phyloP scores from a whole-genome alignment of 2,888 invertebrate species.

The Epicampocera succincta region DNA sequence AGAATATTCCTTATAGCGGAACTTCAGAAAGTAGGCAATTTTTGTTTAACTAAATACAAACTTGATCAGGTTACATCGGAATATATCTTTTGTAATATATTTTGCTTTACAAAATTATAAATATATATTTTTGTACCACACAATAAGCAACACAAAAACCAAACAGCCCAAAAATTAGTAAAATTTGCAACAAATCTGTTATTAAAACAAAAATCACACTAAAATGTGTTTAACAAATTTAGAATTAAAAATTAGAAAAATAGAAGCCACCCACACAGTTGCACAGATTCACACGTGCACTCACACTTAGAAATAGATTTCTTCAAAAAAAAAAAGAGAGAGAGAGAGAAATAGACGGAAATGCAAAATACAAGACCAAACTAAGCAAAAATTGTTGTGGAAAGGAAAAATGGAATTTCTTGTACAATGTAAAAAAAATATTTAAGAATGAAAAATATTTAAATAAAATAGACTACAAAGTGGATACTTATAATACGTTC shows the following conservation, averaged over 20 bases:
- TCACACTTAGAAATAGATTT: background rate
- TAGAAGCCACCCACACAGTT: slow-evolving; percentile 20
- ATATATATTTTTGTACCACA: too few species aligned
- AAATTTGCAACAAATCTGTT: slow-evolving; percentile 18
- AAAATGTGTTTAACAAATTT: slow-evolving; percentile 63
- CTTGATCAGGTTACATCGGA: too few species aligned
- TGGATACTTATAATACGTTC: slow-evolving; percentile 3
- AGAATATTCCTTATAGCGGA: too few species aligned
- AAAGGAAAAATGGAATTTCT: slow-evolving; percentile 1
- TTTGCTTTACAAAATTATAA: too few species aligned
- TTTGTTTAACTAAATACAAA: too few species aligned
- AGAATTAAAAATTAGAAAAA: slow-evolving; percentile 57
- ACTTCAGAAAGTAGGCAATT: too few species aligned
- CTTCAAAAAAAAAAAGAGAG: slow-evolving; percentile 35
- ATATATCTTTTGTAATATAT: too few species aligned
- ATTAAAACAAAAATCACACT: slow-evolving; percentile 56
- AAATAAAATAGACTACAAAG: slow-evolving; percentile 27
- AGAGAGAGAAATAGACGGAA: slow-evolving; percentile 49
- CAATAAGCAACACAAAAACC: too few species aligned
- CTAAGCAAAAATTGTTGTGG: slow-evolving; percentile 24
- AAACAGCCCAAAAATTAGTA: slow-evolving; percentile 11
- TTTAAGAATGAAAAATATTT: slow-evolving; percentile 43
- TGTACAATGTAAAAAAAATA: slow-evolving; percentile 8
- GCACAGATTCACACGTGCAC: background rate
- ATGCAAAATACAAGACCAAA: slow-evolving; percentile 41